Conservation (phyloP, 2,797 vertebrate genomes). For the Hephaestus fuliginosus region DNA sequence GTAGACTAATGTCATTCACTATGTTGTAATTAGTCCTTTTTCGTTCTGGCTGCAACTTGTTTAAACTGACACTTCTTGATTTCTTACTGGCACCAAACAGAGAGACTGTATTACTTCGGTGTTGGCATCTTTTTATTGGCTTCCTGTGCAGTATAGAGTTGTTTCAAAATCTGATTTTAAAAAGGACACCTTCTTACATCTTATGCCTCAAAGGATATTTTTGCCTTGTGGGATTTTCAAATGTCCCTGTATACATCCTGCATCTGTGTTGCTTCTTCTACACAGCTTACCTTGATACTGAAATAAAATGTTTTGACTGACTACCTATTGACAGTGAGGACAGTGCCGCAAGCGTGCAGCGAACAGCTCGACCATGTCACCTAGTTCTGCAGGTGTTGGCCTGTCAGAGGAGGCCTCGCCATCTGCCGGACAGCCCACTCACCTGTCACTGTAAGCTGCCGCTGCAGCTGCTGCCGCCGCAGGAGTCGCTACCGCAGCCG, state of each 20-base stretch:
- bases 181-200: no score
- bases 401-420: neutral
- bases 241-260: neutral
- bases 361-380: neutral
- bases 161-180: no score
- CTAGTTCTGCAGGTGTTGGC: neutral
- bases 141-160: no score
- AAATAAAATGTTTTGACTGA: no score
- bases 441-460: conserved; percentile 98
- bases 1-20: neutral
- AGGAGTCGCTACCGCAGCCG: conserved; percentile 90
- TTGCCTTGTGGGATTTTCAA: neutral
- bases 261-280: neutral
- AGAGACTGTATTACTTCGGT: no score
- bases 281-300: neutral
- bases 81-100: no score
- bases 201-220: neutral
- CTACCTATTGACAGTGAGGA: neutral
- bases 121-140: no score
- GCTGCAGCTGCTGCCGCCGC: conserved; percentile 93
- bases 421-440: conserved; percentile 35
- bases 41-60: no score
- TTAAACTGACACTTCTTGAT: no score
- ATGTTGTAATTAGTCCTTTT: no score
- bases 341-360: neutral